These are phyloP conservation scores for Colaptes auratus DNA, from an alignment of 2,113 vertebrate genomes.

Conservation along the genomic window DNA sequence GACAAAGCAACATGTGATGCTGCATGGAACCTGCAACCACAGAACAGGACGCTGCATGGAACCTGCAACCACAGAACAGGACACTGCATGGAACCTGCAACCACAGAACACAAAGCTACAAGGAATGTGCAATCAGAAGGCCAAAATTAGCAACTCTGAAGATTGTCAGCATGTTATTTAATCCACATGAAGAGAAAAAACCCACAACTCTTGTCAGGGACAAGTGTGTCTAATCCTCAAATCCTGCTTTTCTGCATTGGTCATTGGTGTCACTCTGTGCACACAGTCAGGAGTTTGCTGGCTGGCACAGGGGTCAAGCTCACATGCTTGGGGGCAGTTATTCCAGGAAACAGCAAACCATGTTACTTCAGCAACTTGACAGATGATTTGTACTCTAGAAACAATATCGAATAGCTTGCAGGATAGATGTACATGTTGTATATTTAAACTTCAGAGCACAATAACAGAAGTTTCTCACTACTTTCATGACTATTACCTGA, in stretches of 20 bases:
- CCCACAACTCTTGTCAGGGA: neutral
- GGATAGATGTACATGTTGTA: neutral
- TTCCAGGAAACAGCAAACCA: neutral
- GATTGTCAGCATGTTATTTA: neutral
- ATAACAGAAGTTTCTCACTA: neutral
- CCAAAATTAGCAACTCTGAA: constrained; percentile 9
- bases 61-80: neutral
- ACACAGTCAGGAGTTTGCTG: neutral
- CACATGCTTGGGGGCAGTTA: neutral
- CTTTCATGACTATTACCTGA: neutral
- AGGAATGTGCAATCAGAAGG: neutral
- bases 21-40: too few relatives aligned
- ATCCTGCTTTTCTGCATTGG: neutral
- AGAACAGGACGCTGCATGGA: neutral
- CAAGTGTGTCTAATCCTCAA: neutral
- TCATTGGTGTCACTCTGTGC: neutral
- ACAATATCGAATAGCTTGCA: neutral
- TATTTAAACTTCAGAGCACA: neutral
- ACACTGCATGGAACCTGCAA: too few relatives aligned
- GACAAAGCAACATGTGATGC: too few relatives aligned
- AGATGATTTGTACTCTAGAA: neutral
- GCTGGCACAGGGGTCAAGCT: neutral
- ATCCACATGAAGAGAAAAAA: neutral
- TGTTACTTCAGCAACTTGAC: neutral
- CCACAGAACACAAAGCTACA: neutral